Percentiles rank a stretch among this genome's conserved stretches.
Evolutionary conservation across 2,888 invertebrate genomes (phyloP).

Genomic region (Erynnis tages): DNA sequence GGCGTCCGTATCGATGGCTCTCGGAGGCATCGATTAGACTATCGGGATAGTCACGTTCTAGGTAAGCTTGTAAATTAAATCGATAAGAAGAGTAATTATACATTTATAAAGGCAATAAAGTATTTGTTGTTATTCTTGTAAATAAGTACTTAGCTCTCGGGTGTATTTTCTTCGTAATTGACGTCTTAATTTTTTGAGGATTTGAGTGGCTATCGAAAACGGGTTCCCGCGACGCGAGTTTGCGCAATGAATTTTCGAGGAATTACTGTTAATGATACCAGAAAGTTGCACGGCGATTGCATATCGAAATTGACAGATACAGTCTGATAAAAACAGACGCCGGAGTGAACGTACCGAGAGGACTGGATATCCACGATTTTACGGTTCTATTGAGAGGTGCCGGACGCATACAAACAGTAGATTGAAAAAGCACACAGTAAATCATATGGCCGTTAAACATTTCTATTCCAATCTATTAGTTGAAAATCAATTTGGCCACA

Average conservation of each 20-base stretch:
- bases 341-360: conserved; percentile 1
- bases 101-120: conserved; percentile 58
- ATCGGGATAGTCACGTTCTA: conserved; percentile 71
- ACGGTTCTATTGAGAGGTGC: conserved; percentile 4
- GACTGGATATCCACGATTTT: conserved; percentile 1
- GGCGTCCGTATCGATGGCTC: conserved; percentile 39
- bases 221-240: conserved; percentile 36
- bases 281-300: conserved; percentile 42
- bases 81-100: conserved; percentile 57
- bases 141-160: conserved; percentile 50
- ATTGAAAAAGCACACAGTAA: conserved; percentile 12
- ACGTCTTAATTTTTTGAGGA: conserved; percentile 50
- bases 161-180: conserved; percentile 42
- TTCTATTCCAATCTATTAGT: conserved; percentile 37
- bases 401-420: conserved; percentile 4
- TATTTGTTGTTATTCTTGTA: conserved; percentile 70
- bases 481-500: conserved; percentile 50
- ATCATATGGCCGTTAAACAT: conserved; percentile 27
- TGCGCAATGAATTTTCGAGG: conserved; percentile 43
- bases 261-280: conserved; percentile 38
- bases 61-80: conserved; percentile 53
- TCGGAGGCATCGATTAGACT: conserved; percentile 45
- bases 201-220: conserved; percentile 51
- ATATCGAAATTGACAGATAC: conserved; percentile 61
- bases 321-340: conserved; percentile 35